Evolutionary conservation across 1,140 invertebrate species (phyloP).

Genomic region (Trachymyrmex septentrionalis): DNA sequence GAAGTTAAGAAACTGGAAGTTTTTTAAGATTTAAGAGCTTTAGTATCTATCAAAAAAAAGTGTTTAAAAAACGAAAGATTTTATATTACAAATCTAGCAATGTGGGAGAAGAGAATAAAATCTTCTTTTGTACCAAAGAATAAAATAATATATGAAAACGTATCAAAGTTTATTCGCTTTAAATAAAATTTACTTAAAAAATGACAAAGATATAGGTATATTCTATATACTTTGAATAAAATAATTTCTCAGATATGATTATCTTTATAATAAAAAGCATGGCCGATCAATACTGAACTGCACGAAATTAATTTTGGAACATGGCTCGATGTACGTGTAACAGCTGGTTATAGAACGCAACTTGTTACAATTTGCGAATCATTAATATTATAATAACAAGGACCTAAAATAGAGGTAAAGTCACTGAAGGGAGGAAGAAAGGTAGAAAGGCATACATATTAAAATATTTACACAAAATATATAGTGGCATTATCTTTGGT

Average conservation of each 20-base stretch:
- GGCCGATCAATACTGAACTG: slow-evolving; percentile 29
- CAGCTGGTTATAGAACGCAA: not conserved
- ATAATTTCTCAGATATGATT: slow-evolving; percentile 11
- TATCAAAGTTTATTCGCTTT: not conserved
- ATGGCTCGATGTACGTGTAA: slow-evolving; percentile 18
- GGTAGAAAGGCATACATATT: not conserved
- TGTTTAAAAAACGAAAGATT: not conserved
- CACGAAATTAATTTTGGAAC: slow-evolving; percentile 52
- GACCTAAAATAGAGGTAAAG: not conserved
- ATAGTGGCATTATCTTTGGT: not conserved
- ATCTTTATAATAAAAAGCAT: not conserved
- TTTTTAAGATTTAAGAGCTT: slow-evolving; percentile 34
- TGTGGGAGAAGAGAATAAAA: not conserved
- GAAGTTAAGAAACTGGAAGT: not conserved
- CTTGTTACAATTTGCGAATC: slow-evolving; percentile 40
- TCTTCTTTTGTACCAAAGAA: not conserved
- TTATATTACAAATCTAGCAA: not conserved
- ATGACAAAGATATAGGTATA: not conserved
- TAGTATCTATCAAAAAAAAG: not conserved
- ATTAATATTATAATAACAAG: slow-evolving; percentile 50
- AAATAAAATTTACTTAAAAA: not conserved
- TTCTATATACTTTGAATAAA: not conserved
- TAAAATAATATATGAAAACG: not conserved
- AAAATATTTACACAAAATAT: slow-evolving; percentile 7
- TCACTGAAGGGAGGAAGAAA: not conserved